Evolutionary conservation across 1,140 invertebrate genomes (phyloP).

Genomic region (Apis florea): DNA sequence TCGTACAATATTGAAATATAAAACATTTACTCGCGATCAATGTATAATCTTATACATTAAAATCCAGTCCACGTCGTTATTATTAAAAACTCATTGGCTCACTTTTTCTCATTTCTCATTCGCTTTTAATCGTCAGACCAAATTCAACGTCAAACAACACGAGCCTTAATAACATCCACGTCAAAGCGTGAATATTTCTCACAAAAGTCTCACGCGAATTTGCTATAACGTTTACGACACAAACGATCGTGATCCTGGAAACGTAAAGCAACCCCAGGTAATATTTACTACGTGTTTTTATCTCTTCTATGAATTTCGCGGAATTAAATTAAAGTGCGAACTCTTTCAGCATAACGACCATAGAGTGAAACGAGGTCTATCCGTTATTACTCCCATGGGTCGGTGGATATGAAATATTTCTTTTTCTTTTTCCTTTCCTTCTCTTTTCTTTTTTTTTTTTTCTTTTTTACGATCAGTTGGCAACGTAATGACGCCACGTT

Average conservation of each 20-base stretch:
- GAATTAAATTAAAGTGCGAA: slow-evolving; percentile 9
- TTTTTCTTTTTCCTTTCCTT: not conserved
- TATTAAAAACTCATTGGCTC: too few species aligned
- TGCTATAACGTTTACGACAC: not conserved
- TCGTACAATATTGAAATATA: too few species aligned
- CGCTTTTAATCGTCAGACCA: too few species aligned
- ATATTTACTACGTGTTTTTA: not conserved
- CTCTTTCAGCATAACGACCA: not conserved
- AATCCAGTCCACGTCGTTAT: too few species aligned
- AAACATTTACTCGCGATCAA: too few species aligned
- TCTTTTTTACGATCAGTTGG: slow-evolving; percentile 14
- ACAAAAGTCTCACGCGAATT: not conserved
- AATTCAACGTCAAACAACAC: too few species aligned
- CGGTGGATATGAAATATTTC: not conserved
- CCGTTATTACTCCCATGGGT: not conserved
- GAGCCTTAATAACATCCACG: not conserved
- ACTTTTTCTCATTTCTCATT: too few species aligned
- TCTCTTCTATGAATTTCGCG: not conserved
- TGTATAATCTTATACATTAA: too few species aligned
- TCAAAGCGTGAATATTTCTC: not conserved
- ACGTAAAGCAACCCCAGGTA: not conserved
- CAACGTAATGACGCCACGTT: slow-evolving; percentile 4
- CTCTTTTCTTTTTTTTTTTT: not conserved
- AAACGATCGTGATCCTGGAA: not conserved
- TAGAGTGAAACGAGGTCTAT: not conserved